Evolutionary conservation across 2,113 vertebrate genomes (phyloP).

Genomic region (Aptenodytes forsteri): DNA sequence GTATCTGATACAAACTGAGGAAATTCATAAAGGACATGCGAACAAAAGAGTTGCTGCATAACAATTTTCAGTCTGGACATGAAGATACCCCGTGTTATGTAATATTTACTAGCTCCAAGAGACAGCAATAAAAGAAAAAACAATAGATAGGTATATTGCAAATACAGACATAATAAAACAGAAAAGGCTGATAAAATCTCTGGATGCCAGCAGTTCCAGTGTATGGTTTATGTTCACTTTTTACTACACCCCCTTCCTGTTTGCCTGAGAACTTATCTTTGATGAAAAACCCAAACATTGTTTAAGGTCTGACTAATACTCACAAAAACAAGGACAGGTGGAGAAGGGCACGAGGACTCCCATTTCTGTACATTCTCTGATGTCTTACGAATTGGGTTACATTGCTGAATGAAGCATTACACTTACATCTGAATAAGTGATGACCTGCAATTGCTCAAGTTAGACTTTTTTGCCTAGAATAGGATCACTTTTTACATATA

Average conservation of each 20-base stretch:
- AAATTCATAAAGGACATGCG: background rate
- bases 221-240: slow-evolving; percentile 18
- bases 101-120: background rate
- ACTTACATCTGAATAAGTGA: background rate
- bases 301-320: slow-evolving; percentile 34
- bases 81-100: background rate
- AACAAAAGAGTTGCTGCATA: background rate
- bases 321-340: background rate
- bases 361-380: background rate
- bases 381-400: background rate
- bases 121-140: background rate
- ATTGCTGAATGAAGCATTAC: background rate
- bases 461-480: background rate
- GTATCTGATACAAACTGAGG: background rate
- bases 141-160: background rate
- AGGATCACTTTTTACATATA: background rate
- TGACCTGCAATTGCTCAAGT: background rate
- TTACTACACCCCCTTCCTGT: slow-evolving; percentile 46
- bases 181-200: slow-evolving; percentile 20
- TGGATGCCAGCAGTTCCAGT: background rate
- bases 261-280: slow-evolving; percentile 38
- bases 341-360: background rate
- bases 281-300: slow-evolving; percentile 29
- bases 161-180: background rate
- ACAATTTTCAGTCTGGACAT: background rate